These are phyloP conservation scores for Uria lomvia DNA, from an alignment of 2,113 vertebrate genomes.

Conservation along the genomic window DNA sequence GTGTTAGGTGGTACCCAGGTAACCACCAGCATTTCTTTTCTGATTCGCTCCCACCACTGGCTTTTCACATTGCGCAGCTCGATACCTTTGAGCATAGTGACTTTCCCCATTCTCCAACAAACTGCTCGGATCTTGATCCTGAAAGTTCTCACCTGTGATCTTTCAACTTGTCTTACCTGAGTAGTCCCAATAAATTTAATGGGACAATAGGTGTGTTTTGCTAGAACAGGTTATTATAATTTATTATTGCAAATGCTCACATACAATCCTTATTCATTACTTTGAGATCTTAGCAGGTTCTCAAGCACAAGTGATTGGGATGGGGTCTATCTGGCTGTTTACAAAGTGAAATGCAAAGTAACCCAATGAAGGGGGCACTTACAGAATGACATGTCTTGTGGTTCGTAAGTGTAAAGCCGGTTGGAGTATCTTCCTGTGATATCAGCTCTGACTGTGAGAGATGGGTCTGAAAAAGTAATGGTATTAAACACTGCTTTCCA, in stretches of 20 bases:
- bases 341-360: background rate
- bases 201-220: background rate
- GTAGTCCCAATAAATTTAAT: background rate
- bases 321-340: background rate
- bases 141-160: background rate
- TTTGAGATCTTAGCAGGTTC: background rate
- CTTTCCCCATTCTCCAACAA: background rate
- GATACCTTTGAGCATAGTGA: background rate
- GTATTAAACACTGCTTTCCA: background rate
- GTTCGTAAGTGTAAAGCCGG: slow-evolving; percentile 88
- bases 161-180: background rate
- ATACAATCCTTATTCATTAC: background rate
- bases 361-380: slow-evolving; percentile 57
- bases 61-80: background rate
- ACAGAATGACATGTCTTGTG: slow-evolving; percentile 79
- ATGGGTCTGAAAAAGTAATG: slow-evolving; percentile 79
- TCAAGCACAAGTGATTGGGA: background rate
- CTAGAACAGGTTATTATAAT: background rate
- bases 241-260: background rate
- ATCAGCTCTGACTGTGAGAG: slow-evolving; percentile 92
- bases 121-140: background rate
- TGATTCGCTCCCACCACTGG: background rate
- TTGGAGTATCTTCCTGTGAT: slow-evolving; percentile 86
- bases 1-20: background rate
- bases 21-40: background rate